These are phyloP conservation scores for Alligator sinensis DNA, from an alignment of 2,113 vertebrate genomes.

Conservation along the genomic window DNA sequence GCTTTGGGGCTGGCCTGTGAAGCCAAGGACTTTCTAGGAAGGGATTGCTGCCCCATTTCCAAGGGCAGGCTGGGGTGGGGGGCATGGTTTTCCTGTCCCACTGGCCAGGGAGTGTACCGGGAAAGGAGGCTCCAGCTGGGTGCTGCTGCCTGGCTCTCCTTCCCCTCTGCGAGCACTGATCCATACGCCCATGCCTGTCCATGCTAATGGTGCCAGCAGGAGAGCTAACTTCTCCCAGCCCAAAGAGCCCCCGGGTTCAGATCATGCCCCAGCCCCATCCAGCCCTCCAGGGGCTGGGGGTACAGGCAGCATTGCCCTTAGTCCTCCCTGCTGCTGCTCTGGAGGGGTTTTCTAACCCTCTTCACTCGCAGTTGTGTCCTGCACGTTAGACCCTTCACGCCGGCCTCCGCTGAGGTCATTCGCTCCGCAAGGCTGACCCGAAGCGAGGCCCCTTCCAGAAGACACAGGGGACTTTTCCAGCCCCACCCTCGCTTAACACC, in stretches of 20 bases:
- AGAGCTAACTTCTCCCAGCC: too few relatives aligned
- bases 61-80: background rate
- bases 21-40: background rate
- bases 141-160: background rate
- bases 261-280: background rate
- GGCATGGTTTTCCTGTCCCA: background rate
- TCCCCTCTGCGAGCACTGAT: background rate
- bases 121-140: background rate
- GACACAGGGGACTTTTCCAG: background rate
- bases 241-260: background rate
- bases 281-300: background rate
- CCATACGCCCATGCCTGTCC: background rate
- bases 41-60: background rate
- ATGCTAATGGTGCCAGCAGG: background rate
- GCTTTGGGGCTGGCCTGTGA: background rate
- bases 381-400: conserved; percentile 46
- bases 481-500: background rate
- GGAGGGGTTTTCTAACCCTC: background rate
- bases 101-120: background rate
- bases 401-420: conserved; percentile 69
- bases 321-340: background rate
- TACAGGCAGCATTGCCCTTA: background rate
- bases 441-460: conserved; percentile 34
- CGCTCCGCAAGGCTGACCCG: conserved; percentile 17
- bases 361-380: background rate